A percentile compares a stretch with the other conserved stretches of the same genome.
These are phyloP conservation scores for Selenia dentaria DNA, from an alignment of 2,888 invertebrate genomes.

Conservation along the genomic window DNA sequence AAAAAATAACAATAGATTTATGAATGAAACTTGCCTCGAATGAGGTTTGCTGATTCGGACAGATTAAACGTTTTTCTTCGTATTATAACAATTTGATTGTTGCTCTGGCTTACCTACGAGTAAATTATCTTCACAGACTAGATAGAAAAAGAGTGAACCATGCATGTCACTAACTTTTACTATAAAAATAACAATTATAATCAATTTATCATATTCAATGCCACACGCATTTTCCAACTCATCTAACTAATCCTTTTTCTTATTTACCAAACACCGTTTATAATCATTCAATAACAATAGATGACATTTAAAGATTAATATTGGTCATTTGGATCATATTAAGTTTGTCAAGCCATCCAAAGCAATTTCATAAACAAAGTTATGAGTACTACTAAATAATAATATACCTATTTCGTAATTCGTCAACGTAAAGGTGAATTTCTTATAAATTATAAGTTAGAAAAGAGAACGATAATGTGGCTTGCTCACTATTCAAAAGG, in stretches of 20 bases:
- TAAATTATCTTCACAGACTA: neutral
- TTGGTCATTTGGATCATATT: constrained; percentile 71
- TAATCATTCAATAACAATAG: constrained; percentile 63
- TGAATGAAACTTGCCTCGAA: too few relatives aligned
- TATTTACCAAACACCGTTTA: constrained; percentile 40
- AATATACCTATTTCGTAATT: too few relatives aligned
- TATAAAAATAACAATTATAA: constrained; percentile 8
- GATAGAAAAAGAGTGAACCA: constrained; percentile 1
- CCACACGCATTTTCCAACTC: constrained; percentile 48
- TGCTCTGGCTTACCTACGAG: too few relatives aligned
- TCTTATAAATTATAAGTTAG: constrained; percentile 5
- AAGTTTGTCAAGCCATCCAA: constrained; percentile 56
- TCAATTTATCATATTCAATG: constrained; percentile 23
- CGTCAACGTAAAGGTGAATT: constrained; percentile 17
- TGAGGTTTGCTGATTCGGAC: too few relatives aligned
- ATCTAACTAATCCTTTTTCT: constrained; percentile 36
- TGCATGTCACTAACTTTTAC: constrained; percentile 4
- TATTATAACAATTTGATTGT: too few relatives aligned
- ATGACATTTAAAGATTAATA: constrained; percentile 75
- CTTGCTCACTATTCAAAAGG: constrained; percentile 59
- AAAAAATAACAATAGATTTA: too few relatives aligned
- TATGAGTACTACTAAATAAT: neutral
- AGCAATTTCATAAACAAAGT: constrained; percentile 22
- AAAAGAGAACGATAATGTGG: constrained; percentile 23
- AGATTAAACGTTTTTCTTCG: too few relatives aligned